phyloP scores from a whole-genome alignment of 2,797 vertebrate species.

The Vireo griseus region DNA sequence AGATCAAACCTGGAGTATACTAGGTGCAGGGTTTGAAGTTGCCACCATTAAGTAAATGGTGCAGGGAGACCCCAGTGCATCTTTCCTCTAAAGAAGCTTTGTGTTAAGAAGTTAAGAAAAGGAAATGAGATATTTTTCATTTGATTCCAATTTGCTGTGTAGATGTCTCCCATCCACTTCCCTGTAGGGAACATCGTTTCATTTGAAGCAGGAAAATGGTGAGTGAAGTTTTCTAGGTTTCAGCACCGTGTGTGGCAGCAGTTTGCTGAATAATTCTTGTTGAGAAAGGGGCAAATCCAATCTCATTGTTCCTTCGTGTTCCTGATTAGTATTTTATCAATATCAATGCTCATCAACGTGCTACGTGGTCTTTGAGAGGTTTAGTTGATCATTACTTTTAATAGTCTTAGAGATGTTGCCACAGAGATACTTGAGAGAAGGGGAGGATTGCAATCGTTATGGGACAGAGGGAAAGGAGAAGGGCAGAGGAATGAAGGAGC shows the following conservation, averaged over 20 bases:
- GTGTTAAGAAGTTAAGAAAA: background rate
- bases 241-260: background rate
- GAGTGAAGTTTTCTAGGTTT: background rate
- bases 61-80: background rate
- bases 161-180: background rate
- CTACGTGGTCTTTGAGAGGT: background rate
- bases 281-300: background rate
- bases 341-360: background rate
- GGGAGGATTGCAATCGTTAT: rapidly evolving
- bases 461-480: background rate
- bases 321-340: background rate
- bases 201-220: background rate
- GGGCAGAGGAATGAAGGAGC: background rate
- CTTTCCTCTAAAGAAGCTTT: background rate
- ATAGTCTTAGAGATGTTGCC: background rate
- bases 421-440: background rate
- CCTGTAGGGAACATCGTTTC: background rate
- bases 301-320: background rate
- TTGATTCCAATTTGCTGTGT: background rate
- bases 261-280: background rate
- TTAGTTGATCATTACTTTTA: background rate
- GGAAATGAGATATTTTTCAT: background rate
- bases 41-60: background rate
- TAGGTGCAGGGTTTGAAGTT: background rate
- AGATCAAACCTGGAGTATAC: background rate